A percentile compares a stretch with the other conserved stretches of the same genome.
Evolutionary conservation across 2,797 vertebrate species (phyloP).

Genomic region (Onychomys leucogaster): DNA sequence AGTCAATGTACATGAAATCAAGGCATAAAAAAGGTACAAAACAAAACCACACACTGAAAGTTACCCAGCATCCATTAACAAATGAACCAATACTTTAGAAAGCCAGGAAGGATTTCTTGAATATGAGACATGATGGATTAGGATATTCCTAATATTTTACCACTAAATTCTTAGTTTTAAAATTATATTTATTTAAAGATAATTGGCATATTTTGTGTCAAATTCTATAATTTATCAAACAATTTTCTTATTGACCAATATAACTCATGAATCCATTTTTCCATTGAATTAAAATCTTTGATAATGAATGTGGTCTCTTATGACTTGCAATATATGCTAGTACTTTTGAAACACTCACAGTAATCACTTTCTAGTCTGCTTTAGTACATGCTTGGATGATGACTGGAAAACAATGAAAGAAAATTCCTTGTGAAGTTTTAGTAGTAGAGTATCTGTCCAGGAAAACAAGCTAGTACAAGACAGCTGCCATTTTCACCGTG

Average conservation of each 20-base stretch:
- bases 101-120: background rate
- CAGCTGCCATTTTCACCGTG: background rate
- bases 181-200: background rate
- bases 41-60: background rate
- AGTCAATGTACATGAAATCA: background rate
- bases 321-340: conserved; percentile 11
- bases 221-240: conserved; percentile 18
- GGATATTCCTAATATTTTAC: conserved; percentile 1
- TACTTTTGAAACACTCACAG: conserved; percentile 26
- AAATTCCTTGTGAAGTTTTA: background rate
- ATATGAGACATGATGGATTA: background rate
- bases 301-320: background rate
- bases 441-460: background rate
- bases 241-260: conserved; percentile 3
- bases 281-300: background rate
- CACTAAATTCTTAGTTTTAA: background rate
- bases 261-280: background rate
- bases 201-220: conserved; percentile 27
- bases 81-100: background rate
- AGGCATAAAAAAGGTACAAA: background rate
- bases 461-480: background rate
- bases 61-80: background rate
- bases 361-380: background rate
- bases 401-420: conserved; percentile 5
- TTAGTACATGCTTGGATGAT: background rate